Evolutionary conservation across 2,888 invertebrate genomes (phyloP), one percentile per base, ranked within the genome.

Genomic region (Parnassius apollo): DNA sequence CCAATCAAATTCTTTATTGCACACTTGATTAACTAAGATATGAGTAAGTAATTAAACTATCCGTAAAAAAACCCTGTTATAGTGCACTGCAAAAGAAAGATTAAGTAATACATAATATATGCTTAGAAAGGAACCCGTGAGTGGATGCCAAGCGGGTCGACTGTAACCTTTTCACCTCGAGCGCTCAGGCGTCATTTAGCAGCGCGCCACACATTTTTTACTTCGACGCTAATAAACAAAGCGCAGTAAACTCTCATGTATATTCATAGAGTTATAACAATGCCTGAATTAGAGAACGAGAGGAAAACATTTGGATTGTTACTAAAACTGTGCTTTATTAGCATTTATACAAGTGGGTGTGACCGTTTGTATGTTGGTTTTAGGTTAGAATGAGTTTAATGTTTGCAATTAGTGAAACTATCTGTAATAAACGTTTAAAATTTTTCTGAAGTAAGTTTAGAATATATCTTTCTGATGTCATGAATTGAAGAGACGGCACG

Each of bases 251-350:
- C n/a, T 13, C 13, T 45, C 42, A 61, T 61, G 50, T 51, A 55
- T 61, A 61, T 61, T 61, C 61, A 61, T 61, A 35, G n/a, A 35
- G 49, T 55, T 44, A 25, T 52, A 56, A 61, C 61, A 56, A 61
- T 56, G 56, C 56, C 56, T 35, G 57, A 57, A 57, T 50, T 49
- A 42, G 57, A 50, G 48, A 35, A 35, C n/a, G 48, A 13, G 49
- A 7, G 13, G 9, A 49, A 49, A 49, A 49, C 49, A 49, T 49
- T 49, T 49, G 12, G 49, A 9, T 13, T 13, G 49, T 13, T 13
- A 46, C 11, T 4, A 12, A 49, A 49, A 49, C 13, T 49, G 49
- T 49, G 13, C 13, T 49, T 49, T 49, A 49, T 49, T 49, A 18
- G 9, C 13, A 18, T 49, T 13, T 13, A 7, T 49, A 49, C 49